A percentile compares a stretch with the other conserved stretches of the same genome.
phyloP scores from a whole-genome alignment of 2,888 invertebrate genomes.

The Lumbricus terrestris region DNA sequence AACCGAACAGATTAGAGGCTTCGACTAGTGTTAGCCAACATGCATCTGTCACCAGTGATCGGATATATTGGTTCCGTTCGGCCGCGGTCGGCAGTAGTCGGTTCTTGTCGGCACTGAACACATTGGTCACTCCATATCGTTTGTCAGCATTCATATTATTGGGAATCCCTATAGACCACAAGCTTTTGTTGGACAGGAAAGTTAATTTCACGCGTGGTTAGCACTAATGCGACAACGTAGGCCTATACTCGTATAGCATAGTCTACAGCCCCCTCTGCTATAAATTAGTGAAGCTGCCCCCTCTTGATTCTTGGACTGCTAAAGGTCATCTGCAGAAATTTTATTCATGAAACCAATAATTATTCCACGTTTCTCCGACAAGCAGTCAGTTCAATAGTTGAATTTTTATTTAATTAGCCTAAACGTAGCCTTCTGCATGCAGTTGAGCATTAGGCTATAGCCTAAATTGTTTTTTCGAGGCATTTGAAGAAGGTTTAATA shows the following conservation, averaged over 20 bases:
- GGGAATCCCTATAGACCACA: background rate
- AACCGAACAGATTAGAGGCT: background rate
- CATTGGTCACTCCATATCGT: background rate
- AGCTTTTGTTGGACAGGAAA: background rate
- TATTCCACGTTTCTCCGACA: too few relatives aligned
- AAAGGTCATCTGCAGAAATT: background rate
- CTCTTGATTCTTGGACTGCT: background rate
- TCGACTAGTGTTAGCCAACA: background rate
- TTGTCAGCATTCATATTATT: background rate
- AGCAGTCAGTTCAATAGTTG: too few relatives aligned
- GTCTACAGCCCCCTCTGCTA: background rate
- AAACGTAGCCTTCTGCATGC: background rate
- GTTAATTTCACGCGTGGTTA: background rate
- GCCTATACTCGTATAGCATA: background rate
- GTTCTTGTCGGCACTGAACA: background rate
- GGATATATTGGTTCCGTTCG: background rate
- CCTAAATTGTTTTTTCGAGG: background rate
- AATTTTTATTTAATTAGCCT: too few relatives aligned
- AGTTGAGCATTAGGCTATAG: background rate
- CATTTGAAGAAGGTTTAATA: background rate
- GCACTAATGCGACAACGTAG: background rate
- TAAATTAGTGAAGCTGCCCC: background rate
- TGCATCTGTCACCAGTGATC: background rate
- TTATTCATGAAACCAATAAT: background rate
- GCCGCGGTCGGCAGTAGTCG: background rate